Evolutionary conservation across 2,797 vertebrate genomes (phyloP).

Genomic region (Schizopygopsis pylzovi): DNA sequence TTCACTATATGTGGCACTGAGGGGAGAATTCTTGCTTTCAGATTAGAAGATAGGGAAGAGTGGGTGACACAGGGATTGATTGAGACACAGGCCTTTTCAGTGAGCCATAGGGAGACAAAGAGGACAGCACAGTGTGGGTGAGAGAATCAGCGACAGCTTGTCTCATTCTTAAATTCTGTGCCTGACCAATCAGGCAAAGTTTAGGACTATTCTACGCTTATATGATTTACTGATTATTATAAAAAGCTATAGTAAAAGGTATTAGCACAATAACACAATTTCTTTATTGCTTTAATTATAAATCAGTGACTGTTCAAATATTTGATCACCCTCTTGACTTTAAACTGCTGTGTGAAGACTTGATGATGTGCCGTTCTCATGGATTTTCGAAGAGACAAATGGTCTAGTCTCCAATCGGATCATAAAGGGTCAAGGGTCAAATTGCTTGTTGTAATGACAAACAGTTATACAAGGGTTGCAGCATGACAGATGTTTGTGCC

Average conservation of each 20-base stretch:
- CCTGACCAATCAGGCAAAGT: background rate
- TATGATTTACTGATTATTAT: background rate
- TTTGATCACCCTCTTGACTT: constrained; percentile 7
- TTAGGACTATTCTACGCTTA: background rate
- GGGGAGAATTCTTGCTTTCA: constrained; percentile 3
- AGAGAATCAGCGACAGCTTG: constrained; percentile 53
- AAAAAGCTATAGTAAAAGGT: background rate
- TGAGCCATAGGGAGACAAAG: constrained; percentile 3
- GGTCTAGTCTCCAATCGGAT: constrained; percentile 15
- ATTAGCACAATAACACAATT: background rate
- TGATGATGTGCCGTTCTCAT: background rate
- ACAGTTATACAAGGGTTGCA: constrained; percentile 25
- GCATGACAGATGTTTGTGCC: constrained; percentile 15
- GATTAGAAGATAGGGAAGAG: constrained; percentile 23
- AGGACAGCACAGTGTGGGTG: constrained; percentile 8
- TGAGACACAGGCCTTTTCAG: constrained; percentile 38
- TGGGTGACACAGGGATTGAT: constrained; percentile 8
- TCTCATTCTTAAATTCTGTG: background rate
- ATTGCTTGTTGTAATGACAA: constrained; percentile 20
- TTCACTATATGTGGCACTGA: constrained; percentile 9
- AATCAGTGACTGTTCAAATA: constrained; percentile 1
- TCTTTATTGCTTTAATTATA: constrained; percentile 24
- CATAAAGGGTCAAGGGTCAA: constrained; percentile 39
- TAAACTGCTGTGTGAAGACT: background rate
- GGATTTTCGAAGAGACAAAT: background rate